phyloP scores from a whole-genome alignment of 2,888 invertebrate species.

The Tridacna crocea region DNA sequence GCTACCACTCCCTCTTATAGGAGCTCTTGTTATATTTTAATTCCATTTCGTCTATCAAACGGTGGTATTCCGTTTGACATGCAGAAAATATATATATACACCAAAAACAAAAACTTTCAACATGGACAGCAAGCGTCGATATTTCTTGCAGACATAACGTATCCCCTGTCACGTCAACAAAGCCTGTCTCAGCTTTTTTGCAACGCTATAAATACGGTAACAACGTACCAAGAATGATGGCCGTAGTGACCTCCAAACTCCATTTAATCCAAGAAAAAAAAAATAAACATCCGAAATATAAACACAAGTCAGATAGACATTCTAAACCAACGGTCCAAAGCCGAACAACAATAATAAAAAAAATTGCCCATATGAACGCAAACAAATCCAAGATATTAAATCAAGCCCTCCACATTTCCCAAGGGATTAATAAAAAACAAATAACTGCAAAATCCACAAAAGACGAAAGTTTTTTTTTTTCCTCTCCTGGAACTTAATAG shows the following conservation, averaged over 20 bases:
- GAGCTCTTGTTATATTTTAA: too few species aligned
- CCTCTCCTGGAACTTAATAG: constrained; percentile 15
- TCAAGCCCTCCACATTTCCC: constrained; percentile 8
- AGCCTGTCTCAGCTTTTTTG: too few species aligned
- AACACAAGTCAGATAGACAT: not conserved
- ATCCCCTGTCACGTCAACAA: too few species aligned
- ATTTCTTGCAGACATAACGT: too few species aligned
- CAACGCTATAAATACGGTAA: too few species aligned
- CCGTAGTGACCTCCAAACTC: constrained; percentile 33
- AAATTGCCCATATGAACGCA: constrained; percentile 7
- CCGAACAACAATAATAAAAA: not conserved
- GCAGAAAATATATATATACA: too few species aligned
- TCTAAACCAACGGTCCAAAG: not conserved
- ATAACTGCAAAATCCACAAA: constrained; percentile 21
- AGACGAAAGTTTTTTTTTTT: not conserved
- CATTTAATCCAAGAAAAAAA: constrained; percentile 12
- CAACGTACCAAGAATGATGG: constrained; percentile 33
- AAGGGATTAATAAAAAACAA: constrained; percentile 19
- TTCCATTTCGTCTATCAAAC: not conserved
- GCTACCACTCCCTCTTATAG: too few species aligned
- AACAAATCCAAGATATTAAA: constrained; percentile 21
- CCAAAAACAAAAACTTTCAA: too few species aligned
- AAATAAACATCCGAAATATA: not conserved
- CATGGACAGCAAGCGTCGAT: too few species aligned
- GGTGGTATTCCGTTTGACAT: not conserved